These are phyloP conservation scores for Pocillopora verrucosa DNA, from an alignment of 64 coral and sea anemone species.

Conservation along the genomic window DNA sequence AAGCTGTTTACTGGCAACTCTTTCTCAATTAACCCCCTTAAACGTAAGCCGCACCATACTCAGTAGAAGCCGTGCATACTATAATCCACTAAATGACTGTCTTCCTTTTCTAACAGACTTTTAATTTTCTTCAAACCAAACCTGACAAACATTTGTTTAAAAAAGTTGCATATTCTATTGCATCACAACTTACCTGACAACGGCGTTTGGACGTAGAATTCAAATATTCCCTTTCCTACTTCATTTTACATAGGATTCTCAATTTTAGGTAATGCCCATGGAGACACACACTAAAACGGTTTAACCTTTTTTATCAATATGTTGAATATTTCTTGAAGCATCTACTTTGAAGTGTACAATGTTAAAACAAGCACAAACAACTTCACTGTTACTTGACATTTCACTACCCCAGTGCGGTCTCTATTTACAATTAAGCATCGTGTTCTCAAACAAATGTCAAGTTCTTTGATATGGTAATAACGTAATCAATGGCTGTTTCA, in stretches of 20 bases:
- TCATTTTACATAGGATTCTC: background rate
- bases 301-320: too few relatives aligned
- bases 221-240: background rate
- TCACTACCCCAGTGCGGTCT: background rate
- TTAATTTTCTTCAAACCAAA: background rate
- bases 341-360: background rate
- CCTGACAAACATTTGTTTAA: background rate
- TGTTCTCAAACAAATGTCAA: background rate
- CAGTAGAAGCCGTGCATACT: too few relatives aligned
- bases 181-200: background rate
- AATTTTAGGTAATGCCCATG: too few relatives aligned
- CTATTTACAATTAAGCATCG: background rate
- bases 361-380: background rate
- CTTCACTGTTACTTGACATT: background rate
- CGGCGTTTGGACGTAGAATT: background rate
- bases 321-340: background rate
- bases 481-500: conserved; percentile 1
- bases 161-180: background rate
- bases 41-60: background rate
- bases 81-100: background rate
- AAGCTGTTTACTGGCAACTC: background rate
- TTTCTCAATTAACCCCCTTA: background rate
- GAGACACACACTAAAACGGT: too few relatives aligned
- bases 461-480: conserved; percentile 34
- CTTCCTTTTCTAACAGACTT: background rate